Evolutionary conservation across 2,113 vertebrate species (phyloP).

Genomic region (Odontesthes bonariensis): DNA sequence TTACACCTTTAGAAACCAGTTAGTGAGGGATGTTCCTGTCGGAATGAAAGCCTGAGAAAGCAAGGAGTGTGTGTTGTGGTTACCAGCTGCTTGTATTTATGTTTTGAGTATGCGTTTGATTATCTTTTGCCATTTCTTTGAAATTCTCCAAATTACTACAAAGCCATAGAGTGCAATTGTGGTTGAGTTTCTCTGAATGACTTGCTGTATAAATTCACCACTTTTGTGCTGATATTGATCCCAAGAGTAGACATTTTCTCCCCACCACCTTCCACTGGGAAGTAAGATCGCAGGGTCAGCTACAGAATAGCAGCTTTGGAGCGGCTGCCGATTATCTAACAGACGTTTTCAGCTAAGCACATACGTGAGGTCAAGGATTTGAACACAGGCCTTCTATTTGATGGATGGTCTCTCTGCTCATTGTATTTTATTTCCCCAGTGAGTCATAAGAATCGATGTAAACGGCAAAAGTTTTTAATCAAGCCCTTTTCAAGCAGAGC

Average conservation of each 20-base stretch:
- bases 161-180: background rate
- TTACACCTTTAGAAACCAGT: conserved; percentile 48
- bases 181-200: conserved; percentile 19
- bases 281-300: conserved; percentile 38
- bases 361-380: conserved; percentile 40
- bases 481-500: conserved; percentile 11
- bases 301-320: conserved; percentile 46
- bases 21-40: conserved; percentile 16
- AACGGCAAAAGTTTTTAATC: conserved; percentile 24
- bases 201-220: background rate
- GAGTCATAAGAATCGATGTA: conserved; percentile 35
- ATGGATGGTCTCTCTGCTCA: conserved; percentile 33
- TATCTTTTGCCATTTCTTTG: conserved; percentile 4
- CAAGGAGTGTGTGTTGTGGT: background rate
- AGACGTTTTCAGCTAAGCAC: conserved; percentile 42
- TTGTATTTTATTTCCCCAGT: conserved; percentile 15
- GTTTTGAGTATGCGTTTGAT: background rate
- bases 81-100: background rate
- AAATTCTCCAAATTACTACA: conserved; percentile 3
- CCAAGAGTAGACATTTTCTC: conserved; percentile 30
- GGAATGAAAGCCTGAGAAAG: conserved; percentile 24
- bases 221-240: conserved; percentile 41
- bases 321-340: conserved; percentile 38
- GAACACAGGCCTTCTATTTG: conserved; percentile 32
- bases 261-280: background rate